Conservation (phyloP, 2,113 vertebrate genomes). For the Oenanthe melanoleuca region DNA sequence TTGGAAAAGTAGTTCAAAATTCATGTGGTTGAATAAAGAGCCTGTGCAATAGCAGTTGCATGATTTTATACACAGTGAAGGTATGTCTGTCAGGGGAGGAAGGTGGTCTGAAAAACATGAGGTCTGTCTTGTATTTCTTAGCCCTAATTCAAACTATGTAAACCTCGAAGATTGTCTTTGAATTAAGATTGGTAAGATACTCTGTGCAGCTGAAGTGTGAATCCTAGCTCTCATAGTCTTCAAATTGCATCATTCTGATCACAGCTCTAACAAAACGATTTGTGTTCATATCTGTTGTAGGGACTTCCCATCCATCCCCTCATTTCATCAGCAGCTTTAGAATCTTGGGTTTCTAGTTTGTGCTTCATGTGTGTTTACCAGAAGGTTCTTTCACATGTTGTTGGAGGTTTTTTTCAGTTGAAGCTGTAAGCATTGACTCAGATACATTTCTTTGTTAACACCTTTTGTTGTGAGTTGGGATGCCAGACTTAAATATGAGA, state of each 20-base stretch:
- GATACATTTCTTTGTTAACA: neutral
- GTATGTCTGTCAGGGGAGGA: neutral
- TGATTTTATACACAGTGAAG: neutral
- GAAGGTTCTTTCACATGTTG: neutral
- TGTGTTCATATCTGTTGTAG: neutral
- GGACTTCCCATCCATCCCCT: neutral
- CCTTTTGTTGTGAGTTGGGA: slow-evolving; percentile 53
- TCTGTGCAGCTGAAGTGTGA: neutral
- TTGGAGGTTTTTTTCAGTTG: neutral
- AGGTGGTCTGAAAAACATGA: neutral
- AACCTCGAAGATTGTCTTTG: neutral
- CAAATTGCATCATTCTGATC: neutral
- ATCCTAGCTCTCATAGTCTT: neutral
- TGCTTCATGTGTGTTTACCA: neutral
- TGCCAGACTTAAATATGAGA: slow-evolving; percentile 65
- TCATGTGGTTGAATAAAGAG: neutral
- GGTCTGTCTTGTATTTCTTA: neutral
- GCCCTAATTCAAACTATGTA: neutral
- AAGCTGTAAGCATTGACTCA: neutral
- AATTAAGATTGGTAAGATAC: neutral
- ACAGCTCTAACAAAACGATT: neutral
- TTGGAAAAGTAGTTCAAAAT: neutral
- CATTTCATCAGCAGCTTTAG: neutral
- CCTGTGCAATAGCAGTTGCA: neutral
- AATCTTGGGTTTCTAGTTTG: neutral